Conservation (phyloP, 2,113 vertebrate genomes). For the Litocranius walleri region DNA sequence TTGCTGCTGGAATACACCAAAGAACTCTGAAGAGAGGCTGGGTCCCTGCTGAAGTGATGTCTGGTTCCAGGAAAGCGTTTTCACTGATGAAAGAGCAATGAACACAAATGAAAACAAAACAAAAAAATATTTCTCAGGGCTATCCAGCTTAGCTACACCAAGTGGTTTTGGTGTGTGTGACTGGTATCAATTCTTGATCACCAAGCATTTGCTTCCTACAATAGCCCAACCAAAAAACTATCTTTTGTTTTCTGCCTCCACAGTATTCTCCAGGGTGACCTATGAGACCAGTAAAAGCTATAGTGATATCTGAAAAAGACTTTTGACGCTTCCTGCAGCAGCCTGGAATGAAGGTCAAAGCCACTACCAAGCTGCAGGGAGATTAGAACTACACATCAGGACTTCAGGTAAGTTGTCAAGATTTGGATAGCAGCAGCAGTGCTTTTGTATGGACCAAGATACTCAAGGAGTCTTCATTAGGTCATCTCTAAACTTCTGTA, state of each 20-base stretch:
- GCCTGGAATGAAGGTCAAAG: background rate
- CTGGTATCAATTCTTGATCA: background rate
- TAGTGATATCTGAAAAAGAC: background rate
- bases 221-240: background rate
- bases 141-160: background rate
- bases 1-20: slow-evolving; percentile 85
- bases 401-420: background rate
- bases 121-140: background rate
- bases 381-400: background rate
- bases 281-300: background rate
- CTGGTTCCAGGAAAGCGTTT: slow-evolving; percentile 85
- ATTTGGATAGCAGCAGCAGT: background rate
- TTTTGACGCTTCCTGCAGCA: background rate
- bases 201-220: background rate
- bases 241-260: background rate
- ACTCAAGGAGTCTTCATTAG: background rate
- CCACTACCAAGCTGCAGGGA: background rate
- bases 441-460: background rate
- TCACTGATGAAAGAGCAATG: slow-evolving; percentile 79
- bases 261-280: background rate
- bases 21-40: slow-evolving; percentile 85
- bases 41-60: slow-evolving; percentile 80
- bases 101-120: slow-evolving; percentile 23
- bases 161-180: background rate
- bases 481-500: background rate